Evolutionary conservation across 2,888 invertebrate species (phyloP).

Genomic region (Melieria picta): DNA sequence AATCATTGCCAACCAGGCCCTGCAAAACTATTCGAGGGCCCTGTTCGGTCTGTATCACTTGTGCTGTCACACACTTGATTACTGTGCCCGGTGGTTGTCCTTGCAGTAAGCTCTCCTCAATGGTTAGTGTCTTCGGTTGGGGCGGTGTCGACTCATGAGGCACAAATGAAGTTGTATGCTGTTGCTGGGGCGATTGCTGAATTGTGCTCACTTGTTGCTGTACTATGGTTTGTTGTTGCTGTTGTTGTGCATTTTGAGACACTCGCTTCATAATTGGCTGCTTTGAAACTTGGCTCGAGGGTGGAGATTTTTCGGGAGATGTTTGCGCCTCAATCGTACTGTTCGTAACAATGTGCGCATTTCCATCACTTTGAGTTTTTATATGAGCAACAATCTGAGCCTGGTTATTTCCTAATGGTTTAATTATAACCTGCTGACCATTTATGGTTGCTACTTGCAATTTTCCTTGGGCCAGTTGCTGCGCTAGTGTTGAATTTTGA

Average conservation of each 20-base stretch:
- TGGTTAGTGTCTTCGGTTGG: slow-evolving; percentile 60
- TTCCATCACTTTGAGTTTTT: slow-evolving; percentile 70
- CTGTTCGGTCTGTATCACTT: slow-evolving; percentile 85
- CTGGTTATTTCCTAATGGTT: slow-evolving; percentile 81
- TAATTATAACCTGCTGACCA: slow-evolving; percentile 85
- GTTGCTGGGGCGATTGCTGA: slow-evolving; percentile 42
- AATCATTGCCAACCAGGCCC: slow-evolving; percentile 83
- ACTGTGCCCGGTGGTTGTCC: slow-evolving; percentile 88
- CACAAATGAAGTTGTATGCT: slow-evolving; percentile 46
- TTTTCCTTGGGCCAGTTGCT: slow-evolving; percentile 84
- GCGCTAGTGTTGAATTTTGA: slow-evolving; percentile 80
- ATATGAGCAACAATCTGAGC: slow-evolving; percentile 82
- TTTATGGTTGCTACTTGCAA: slow-evolving; percentile 85
- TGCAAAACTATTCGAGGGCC: slow-evolving; percentile 88
- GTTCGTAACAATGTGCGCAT: slow-evolving; percentile 64
- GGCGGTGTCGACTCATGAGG: slow-evolving; percentile 45
- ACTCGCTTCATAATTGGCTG: slow-evolving; percentile 25
- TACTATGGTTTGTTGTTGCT: slow-evolving; percentile 44
- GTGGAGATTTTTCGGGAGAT: slow-evolving; percentile 37
- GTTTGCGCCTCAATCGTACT: slow-evolving; percentile 53
- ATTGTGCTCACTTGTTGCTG: slow-evolving; percentile 38
- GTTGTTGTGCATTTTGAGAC: slow-evolving; percentile 17
- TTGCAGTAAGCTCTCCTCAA: slow-evolving; percentile 78
- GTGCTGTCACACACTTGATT: slow-evolving; percentile 87
- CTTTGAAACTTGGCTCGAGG: slow-evolving; percentile 43